Evolutionary conservation across 1,140 invertebrate genomes (phyloP), one percentile per base, ranked within the genome.

Genomic region (Nylanderia fulva): DNA sequence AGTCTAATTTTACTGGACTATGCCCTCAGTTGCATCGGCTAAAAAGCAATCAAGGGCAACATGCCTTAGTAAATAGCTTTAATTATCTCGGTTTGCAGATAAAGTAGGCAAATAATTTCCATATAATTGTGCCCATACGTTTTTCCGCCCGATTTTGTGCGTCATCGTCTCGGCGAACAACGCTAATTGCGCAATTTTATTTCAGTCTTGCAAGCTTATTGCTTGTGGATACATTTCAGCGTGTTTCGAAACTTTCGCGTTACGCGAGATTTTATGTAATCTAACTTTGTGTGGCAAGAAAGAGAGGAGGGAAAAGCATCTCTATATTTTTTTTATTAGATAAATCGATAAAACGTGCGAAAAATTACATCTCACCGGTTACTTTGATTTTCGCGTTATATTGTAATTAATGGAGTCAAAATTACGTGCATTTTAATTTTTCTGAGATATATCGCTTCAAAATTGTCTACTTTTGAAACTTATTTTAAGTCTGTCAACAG

Each of bases 61-160:
- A 58, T 52, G 36, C 36, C n/a, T n/a, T n/a, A n/a, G n/a, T 29
- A 69, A 64, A 80, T 42, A 69, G 36, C 66, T 72, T 71, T 82
- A 82, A 82, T 82, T 82, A 71, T 18, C 54, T 54, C 36, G 66
- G 39, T 33, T 39, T 33, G 24, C n/a, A 21, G 66, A 72, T 71
- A 58, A 82, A 82, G 64, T 82, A 29, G n/a, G 52, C 52, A 66
- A 39, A 39, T 82, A 82, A 82, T 82, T 82, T 72, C 39, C n/a
- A 72, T 54, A 79, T 68, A 79, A 79, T 71, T 82, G 66, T 4
- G 45, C 56, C 18, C 63, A 29, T 68, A 71, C 54, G 18, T 68
- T 45, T 54, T 15, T 56, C 29, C 56, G 0, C 36, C 21, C 27
- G 60, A 77, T 21, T 29, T 27, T 56, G n/a, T n/a, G 54, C 76